Conservation (phyloP, 2,888 invertebrate species). For the Leistus spinibarbis region DNA sequence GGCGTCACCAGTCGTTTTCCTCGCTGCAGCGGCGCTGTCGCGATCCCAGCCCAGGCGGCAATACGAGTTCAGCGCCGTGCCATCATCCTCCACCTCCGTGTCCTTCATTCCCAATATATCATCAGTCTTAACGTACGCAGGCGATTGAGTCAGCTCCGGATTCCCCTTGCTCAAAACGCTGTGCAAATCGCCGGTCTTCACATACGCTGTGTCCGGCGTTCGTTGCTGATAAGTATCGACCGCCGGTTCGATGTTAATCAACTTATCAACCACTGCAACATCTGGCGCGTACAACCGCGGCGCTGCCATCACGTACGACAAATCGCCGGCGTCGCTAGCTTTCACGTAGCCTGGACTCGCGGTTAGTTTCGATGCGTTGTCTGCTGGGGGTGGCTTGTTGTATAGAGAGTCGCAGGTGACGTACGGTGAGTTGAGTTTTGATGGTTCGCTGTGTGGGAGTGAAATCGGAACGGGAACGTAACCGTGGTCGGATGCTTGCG, state of each 20-base stretch:
- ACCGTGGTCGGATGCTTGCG: constrained; percentile 39
- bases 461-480: constrained; percentile 30
- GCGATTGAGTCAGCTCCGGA: not conserved
- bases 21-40: not conserved
- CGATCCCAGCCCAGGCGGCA: constrained; percentile 33
- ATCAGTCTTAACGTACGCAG: constrained; percentile 23
- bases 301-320: constrained; percentile 8
- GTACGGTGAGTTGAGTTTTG: constrained; percentile 39
- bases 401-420: constrained; percentile 43
- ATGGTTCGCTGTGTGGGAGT: constrained; percentile 11
- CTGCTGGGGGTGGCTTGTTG: constrained; percentile 15
- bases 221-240: no score
- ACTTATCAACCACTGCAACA: constrained; percentile 6
- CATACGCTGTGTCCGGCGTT: not conserved
- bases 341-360: constrained; percentile 46
- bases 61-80: constrained; percentile 8
- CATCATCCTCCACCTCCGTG: not conserved
- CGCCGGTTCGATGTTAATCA: constrained; percentile 29
- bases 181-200: constrained; percentile 1
- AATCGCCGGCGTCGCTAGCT: constrained; percentile 46
- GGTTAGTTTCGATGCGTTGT: not conserved
- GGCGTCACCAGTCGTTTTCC: constrained; percentile 24
- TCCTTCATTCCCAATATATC: constrained; percentile 16
- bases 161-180: not conserved
- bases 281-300: no score